Base-by-base conservation (phyloP, 2,797 vertebrate species). In the Parauchenoglanis punctatus region DNA sequence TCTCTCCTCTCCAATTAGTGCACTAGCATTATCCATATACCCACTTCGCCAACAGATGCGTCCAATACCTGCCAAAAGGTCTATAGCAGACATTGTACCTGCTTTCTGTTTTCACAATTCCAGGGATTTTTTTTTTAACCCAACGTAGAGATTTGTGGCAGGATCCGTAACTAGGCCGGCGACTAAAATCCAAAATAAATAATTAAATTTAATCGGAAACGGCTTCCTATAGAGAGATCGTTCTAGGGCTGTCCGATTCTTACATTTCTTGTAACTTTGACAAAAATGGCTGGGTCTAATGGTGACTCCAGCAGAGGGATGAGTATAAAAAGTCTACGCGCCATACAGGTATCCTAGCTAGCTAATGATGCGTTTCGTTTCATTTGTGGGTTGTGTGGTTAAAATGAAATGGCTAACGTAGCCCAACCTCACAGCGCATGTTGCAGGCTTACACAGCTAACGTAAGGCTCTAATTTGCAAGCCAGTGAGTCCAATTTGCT, bases 1-100 rank as follows among this genome's bases (percentile, higher is more conserved):
- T 85, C 52, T 89, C 52, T 65, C 46, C 23, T 77, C 80, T 85
- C 88, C 82, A 86, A 86, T 89, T 88, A 91, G 89, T 83, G 76
- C 4, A 44, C 63, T 70, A 70, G 49, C 68, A 58, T 85, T 80
- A 87, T 80, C 81, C 73, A 73, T 70, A 87, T 83, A 85, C 80
- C 82, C 40, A 77, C 73, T 77, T 87, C 81, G 89, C 87, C 63
- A 67, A 83, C 80, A 85, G 83, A 89, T 86, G 85, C 31, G 20
- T 82, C 20, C 35, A 84, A 17, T 82, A 81, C 56, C 76, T 83
- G 40, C 44, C 40, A 54, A 67, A 31, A 52, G 68, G 65, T 87
- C n/a, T 35, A 59, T 20, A 46, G 88, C 54, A 72, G 76, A 80
- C n/a, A 17, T 81, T 35, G 76, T 11, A 56, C 44, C 59, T 54